Evolutionary conservation across 1,140 invertebrate species (phyloP).

Genomic region (Semibalanus balanoides): DNA sequence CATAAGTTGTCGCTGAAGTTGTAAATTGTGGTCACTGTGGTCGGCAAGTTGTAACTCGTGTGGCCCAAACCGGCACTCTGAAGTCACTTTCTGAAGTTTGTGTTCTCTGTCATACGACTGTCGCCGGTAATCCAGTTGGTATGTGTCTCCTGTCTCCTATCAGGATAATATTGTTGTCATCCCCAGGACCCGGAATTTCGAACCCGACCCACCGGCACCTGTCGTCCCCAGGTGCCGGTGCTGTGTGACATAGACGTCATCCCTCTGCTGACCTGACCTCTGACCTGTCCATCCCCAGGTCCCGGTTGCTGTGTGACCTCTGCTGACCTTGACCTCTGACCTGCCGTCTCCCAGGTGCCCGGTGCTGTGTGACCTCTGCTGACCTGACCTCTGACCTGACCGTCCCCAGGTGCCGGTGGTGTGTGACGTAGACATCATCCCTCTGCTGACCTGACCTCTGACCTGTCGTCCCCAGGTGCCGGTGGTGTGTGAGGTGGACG

Average conservation of each 20-base stretch:
- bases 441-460: not conserved
- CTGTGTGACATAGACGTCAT: constrained; percentile 44
- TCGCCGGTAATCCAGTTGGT: no score
- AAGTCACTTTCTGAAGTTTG: no score
- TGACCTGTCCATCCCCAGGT: constrained; percentile 27
- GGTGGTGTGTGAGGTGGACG: constrained; percentile 45
- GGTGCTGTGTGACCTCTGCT: not conserved
- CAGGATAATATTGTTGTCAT: not conserved
- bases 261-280: not conserved
- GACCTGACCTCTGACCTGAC: not conserved
- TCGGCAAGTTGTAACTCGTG: no score
- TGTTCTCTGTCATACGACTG: not conserved
- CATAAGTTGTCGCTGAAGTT: not conserved
- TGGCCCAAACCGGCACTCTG: no score
- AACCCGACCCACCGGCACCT: no score
- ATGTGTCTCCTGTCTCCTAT: no score
- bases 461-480: constrained; percentile 28
- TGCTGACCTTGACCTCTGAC: constrained; percentile 57
- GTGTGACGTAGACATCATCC: constrained; percentile 42
- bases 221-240: constrained; percentile 35
- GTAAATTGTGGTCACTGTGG: not conserved
- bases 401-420: constrained; percentile 36
- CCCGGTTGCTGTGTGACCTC: constrained; percentile 41
- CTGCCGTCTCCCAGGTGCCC: constrained; percentile 50
- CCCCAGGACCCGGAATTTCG: no score